Conservation (phyloP, 2,113 vertebrate genomes). For the Corynorhinus townsendii region DNA sequence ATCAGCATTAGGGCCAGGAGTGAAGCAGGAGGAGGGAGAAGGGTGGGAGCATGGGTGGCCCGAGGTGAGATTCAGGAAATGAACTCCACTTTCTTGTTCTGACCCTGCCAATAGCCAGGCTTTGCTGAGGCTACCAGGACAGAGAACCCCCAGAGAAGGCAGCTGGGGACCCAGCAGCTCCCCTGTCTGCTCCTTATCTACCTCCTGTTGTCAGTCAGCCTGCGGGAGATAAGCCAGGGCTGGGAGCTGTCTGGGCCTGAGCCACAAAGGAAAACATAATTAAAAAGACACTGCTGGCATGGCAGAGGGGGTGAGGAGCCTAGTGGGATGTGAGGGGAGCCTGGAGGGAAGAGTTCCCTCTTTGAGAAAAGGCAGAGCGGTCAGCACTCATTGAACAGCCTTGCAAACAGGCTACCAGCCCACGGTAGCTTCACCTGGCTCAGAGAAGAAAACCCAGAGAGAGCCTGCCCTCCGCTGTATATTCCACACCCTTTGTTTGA, state of each 20-base stretch:
- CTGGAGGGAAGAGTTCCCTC: not conserved
- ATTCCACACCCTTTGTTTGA: not conserved
- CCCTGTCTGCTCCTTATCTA: constrained; percentile 45
- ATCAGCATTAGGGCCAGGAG: not conserved
- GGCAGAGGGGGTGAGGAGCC: not conserved
- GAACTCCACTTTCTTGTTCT: not conserved
- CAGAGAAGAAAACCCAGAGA: not conserved
- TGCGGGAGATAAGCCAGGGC: constrained; percentile 40
- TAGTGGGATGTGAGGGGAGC: not conserved
- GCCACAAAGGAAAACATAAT: constrained; percentile 48
- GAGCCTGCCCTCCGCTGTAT: not conserved
- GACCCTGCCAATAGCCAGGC: not conserved
- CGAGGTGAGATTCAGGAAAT: not conserved
- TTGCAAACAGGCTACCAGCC: not conserved
- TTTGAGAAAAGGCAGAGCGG: not conserved
- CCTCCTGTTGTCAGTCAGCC: constrained; percentile 12
- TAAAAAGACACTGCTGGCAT: constrained; percentile 41
- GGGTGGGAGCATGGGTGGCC: not conserved
- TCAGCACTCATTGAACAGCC: not conserved
- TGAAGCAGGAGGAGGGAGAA: not conserved
- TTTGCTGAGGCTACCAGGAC: not conserved
- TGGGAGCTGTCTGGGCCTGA: constrained; percentile 33
- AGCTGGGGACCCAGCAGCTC: not conserved
- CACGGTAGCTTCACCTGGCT: accelerated
- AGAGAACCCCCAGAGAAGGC: not conserved